Conservation (phyloP, 2,888 invertebrate species). For the Lissocephala sabroskyi region DNA sequence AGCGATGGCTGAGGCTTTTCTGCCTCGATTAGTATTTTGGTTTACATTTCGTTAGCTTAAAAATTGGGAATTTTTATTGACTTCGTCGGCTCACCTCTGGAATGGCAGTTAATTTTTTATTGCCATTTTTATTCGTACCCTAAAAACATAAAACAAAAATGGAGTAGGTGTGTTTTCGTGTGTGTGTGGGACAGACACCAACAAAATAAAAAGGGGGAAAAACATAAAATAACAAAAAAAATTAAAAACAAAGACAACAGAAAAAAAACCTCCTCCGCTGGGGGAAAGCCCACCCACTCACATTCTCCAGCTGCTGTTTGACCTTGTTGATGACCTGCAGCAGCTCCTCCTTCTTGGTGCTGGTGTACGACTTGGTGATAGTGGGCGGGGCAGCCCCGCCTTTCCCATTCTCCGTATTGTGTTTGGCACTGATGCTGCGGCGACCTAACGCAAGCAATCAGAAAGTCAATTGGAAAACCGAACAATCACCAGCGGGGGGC, state of each 20-base stretch:
- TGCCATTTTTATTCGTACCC: slow-evolving; percentile 70
- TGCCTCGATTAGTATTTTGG: too few species aligned
- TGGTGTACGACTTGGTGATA: slow-evolving; percentile 72
- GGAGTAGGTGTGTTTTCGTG: slow-evolving; percentile 18
- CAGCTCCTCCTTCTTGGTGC: slow-evolving; percentile 79
- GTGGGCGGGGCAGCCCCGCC: slow-evolving; percentile 61
- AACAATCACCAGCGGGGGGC: too few species aligned
- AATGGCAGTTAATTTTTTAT: slow-evolving; percentile 69
- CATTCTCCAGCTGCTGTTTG: slow-evolving; percentile 88
- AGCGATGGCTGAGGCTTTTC: too few species aligned
- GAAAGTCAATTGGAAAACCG: background rate
- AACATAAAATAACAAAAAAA: slow-evolving; percentile 30
- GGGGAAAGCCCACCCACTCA: too few species aligned
- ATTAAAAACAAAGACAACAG: slow-evolving; percentile 17
- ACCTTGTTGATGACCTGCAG: slow-evolving; percentile 88
- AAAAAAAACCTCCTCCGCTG: slow-evolving; percentile 4
- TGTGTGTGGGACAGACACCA: slow-evolving; percentile 16
- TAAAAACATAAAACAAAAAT: slow-evolving; percentile 47
- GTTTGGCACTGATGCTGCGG: slow-evolving; percentile 79
- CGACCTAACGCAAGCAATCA: slow-evolving; percentile 69
- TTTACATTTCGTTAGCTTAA: too few species aligned
- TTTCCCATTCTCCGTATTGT: slow-evolving; percentile 71
- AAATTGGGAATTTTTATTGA: too few species aligned
- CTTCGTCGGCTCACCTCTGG: slow-evolving; percentile 69
- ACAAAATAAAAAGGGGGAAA: too few species aligned